phyloP scores from a whole-genome alignment of 1,140 invertebrate genomes.

The Drosophila mayri region DNA sequence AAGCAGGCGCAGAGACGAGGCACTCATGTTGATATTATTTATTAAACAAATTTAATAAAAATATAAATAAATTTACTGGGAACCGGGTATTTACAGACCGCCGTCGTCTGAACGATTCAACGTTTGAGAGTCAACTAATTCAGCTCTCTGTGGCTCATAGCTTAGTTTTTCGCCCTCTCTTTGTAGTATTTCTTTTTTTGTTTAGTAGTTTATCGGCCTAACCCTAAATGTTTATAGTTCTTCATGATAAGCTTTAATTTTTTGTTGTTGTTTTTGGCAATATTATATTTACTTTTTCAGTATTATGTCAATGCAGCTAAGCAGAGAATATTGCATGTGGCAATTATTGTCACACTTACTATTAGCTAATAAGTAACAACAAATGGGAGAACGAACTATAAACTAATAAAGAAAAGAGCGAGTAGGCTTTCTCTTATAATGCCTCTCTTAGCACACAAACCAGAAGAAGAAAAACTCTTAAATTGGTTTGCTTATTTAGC shows the following conservation, averaged over 20 bases:
- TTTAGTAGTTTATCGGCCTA: neutral
- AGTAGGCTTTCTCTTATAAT: slow-evolving; percentile 3
- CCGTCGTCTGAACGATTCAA: slow-evolving; percentile 11
- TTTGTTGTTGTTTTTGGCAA: slow-evolving; percentile 11
- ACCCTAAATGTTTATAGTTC: slow-evolving; percentile 9
- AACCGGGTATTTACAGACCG: neutral
- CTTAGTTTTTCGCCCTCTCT: neutral
- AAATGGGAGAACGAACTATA: neutral
- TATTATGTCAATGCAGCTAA: slow-evolving; percentile 18
- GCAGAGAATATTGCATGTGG: neutral
- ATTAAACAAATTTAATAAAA: neutral
- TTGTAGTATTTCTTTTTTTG: neutral
- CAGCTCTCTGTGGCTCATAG: slow-evolving; percentile 8
- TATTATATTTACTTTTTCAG: slow-evolving; percentile 1
- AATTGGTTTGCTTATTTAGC: neutral
- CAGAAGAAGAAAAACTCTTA: neutral
- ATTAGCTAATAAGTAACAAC: slow-evolving; percentile 1
- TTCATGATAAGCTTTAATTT: slow-evolving; percentile 1
- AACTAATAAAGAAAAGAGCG: neutral
- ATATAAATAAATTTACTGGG: neutral
- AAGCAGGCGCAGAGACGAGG: slow-evolving; percentile 40
- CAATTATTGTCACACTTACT: neutral
- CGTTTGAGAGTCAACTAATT: slow-evolving; percentile 48
- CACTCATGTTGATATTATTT: slow-evolving; percentile 35
- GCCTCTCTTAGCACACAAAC: neutral